These are phyloP conservation scores for Dromaius novaehollandiae DNA, from an alignment of 2,113 vertebrate species.

Conservation along the genomic window DNA sequence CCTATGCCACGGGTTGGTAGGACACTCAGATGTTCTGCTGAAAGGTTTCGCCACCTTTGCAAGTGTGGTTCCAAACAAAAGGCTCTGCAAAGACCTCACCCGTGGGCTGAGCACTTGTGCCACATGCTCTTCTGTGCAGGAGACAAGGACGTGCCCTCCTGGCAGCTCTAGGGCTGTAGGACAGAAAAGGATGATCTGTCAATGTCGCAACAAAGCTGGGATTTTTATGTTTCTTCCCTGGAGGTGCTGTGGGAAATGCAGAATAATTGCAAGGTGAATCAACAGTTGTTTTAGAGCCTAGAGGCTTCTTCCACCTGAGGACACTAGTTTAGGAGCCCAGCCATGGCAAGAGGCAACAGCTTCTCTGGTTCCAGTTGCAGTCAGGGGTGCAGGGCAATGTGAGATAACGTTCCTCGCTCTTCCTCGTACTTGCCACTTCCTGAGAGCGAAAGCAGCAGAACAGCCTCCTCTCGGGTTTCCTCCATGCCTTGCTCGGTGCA, in stretches of 20 bases:
- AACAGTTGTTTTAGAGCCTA: background rate
- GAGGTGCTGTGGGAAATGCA: background rate
- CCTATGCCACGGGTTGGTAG: background rate
- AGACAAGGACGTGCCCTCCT: background rate
- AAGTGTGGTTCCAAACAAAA: background rate
- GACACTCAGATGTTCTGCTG: background rate
- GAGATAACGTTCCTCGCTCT: background rate
- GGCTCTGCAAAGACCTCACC: background rate
- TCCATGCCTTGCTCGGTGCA: background rate
- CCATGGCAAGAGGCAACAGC: background rate
- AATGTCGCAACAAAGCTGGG: background rate
- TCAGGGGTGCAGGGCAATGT: background rate
- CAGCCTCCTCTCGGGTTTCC: background rate
- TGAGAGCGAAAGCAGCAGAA: background rate
- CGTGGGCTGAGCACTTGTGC: background rate
- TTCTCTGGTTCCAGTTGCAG: background rate
- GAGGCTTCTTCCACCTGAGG: background rate
- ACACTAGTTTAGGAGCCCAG: background rate
- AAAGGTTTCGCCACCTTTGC: background rate
- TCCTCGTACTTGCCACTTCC: background rate
- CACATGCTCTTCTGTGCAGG: background rate
- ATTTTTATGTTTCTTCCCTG: background rate
- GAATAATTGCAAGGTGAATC: background rate
- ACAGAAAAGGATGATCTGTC: background rate
- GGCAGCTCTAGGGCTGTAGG: background rate